Evolutionary conservation across 2,888 invertebrate genomes (phyloP), one percentile per base, ranked within the genome.

Genomic region (Cataglyphis albicans): DNA sequence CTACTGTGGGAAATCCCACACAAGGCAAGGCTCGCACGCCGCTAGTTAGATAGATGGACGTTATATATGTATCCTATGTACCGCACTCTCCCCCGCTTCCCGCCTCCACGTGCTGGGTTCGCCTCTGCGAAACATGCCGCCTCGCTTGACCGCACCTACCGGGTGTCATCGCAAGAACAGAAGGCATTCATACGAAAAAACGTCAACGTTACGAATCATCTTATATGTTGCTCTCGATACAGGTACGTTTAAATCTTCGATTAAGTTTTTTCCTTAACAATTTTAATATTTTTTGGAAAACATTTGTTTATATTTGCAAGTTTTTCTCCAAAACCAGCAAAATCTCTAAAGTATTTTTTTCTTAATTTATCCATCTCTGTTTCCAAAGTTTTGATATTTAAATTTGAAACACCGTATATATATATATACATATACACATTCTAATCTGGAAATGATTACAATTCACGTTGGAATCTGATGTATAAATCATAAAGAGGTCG

Each of bases 41-140:
- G 81, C 76, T 78, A 81, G 84, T 83, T 84, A 88, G 88, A 83
- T 88, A 88, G 88, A 78, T 78, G 70, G 78, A 78, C 59, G 44
- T 70, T 70, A 70, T 70, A 78, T 59, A 78, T 65, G 64, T 48
- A 48, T 48, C 70, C 32, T 44, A 70, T 59, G 25, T 89, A 87
- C 88, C 83, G 86, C 88, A 81, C 81, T 48, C 48, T 48, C 18
- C 48, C 18, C 48, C 6, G 6, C 44, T 48, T 7, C 18, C 48
- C 48, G 48, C 48, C 48, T 48, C 1, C 85, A 75, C 86, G 84
- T 87, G 84, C 85, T 84, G 73, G 83, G 84, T 86, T 88, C 84
- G 88, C 88, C 85, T 87, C 86, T 88, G 86, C 88, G 90, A 88
- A 91, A 91, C 90, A 90, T 82, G 88, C 90, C 88, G 88, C 89